Conservation (phyloP, 2,797 vertebrate genomes). For the Setipinna tenuifilis region DNA sequence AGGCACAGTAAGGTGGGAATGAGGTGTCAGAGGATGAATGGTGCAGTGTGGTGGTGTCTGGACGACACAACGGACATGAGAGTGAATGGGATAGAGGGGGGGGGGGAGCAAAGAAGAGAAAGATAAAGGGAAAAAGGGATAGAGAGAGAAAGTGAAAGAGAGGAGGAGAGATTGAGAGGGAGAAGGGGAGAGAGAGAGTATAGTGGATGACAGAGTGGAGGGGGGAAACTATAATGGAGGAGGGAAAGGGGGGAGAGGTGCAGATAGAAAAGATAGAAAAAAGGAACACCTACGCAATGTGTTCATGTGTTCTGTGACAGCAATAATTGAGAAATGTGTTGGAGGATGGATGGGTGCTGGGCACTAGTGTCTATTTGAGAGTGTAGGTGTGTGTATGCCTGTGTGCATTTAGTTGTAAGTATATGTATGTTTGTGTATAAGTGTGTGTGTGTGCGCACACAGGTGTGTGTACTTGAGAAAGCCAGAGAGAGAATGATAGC, state of each 20-base stretch:
- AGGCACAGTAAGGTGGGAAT: neutral
- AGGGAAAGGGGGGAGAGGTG: neutral
- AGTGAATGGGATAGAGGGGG: slow-evolving; percentile 37
- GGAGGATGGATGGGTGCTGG: slow-evolving; percentile 35
- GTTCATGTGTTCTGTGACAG: slow-evolving; percentile 55
- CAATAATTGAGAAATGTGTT: slow-evolving; percentile 52
- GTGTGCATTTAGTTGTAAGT: neutral
- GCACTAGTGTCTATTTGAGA: neutral
- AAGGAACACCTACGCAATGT: slow-evolving; percentile 54
- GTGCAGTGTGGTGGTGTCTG: neutral
- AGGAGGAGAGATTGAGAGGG: neutral
- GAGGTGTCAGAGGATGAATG: neutral
- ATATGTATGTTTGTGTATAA: neutral
- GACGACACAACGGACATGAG: neutral
- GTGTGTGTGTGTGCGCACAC: neutral
- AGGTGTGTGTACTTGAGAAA: too few relatives aligned
- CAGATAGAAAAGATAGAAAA: slow-evolving; percentile 33
- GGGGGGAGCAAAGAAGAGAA: neutral
- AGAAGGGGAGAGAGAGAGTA: neutral
- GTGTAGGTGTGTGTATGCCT: slow-evolving; percentile 2
- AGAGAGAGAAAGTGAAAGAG: neutral
- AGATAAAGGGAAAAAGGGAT: neutral
- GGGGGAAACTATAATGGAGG: too few relatives aligned
- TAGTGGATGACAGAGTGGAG: too few relatives aligned
- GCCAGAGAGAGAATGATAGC: too few relatives aligned